phyloP scores from a whole-genome alignment of 2,113 vertebrate genomes.

The Thinocorus orbignyianus region DNA sequence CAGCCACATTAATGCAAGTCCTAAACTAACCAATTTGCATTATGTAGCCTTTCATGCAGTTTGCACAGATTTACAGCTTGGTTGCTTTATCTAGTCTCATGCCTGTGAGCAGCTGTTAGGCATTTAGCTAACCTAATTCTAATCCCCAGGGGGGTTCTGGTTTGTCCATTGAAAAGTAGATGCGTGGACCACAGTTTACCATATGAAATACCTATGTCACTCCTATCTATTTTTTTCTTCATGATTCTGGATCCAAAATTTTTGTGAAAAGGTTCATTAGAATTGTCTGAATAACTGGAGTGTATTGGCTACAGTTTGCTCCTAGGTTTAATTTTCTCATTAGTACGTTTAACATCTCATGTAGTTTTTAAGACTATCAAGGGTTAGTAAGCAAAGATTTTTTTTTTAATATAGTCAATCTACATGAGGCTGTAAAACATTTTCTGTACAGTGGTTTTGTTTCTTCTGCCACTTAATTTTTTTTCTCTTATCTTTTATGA shows the following conservation, averaged over 20 bases:
- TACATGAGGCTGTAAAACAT: not conserved
- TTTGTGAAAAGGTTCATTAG: not conserved
- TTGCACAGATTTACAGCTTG: constrained; percentile 77
- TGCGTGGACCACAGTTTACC: not conserved
- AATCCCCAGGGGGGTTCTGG: constrained; percentile 39
- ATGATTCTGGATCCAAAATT: not conserved
- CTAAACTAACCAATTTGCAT: constrained; percentile 78
- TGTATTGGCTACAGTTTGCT: not conserved
- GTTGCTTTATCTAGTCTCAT: constrained; percentile 74
- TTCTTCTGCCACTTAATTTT: not conserved
- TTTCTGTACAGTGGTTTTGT: not conserved
- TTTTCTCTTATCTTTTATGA: constrained; percentile 31
- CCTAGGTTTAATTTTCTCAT: constrained; percentile 39
- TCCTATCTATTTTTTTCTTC: not conserved
- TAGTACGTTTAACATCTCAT: not conserved
- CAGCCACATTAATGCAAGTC: constrained; percentile 72
- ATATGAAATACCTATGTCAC: not conserved
- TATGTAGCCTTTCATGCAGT: constrained; percentile 71
- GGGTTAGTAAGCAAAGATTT: not conserved
- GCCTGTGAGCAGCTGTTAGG: constrained; percentile 75
- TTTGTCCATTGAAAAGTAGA: constrained; percentile 56
- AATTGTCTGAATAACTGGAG: not conserved
- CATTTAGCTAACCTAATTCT: constrained; percentile 76
- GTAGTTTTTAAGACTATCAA: not conserved
- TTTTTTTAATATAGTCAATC: not conserved